Evolutionary conservation across 1,140 invertebrate species (phyloP).

Genomic region (Hypothenemus hampei): DNA sequence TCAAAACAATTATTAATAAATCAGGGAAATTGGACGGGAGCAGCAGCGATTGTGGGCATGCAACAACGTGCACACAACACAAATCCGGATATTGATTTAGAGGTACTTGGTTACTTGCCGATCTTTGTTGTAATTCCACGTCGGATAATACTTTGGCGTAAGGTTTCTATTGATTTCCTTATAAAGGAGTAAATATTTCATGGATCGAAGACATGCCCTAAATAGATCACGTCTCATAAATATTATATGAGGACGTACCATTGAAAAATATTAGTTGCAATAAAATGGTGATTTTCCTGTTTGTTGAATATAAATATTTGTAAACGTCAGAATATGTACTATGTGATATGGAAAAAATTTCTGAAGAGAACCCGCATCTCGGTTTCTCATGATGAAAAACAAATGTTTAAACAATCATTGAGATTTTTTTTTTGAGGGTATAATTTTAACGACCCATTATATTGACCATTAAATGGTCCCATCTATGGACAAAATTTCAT

Average conservation of each 20-base stretch:
- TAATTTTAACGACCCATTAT: slow-evolving; percentile 1
- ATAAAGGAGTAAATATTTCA: slow-evolving; percentile 16
- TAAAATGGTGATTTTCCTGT: slow-evolving; percentile 7
- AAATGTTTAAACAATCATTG: too few species aligned
- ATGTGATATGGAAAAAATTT: too few species aligned
- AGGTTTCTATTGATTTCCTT: not conserved
- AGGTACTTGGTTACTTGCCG: too few species aligned
- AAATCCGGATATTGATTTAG: slow-evolving; percentile 13
- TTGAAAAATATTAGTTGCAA: not conserved
- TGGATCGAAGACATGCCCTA: slow-evolving; percentile 16
- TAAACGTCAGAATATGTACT: not conserved
- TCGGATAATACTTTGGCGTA: not conserved
- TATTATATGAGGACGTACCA: not conserved
- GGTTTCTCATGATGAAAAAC: too few species aligned
- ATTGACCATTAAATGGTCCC: not conserved
- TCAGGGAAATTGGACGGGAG: slow-evolving; percentile 22
- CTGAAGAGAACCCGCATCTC: too few species aligned
- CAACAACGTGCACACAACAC: not conserved
- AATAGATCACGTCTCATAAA: slow-evolving; percentile 8
- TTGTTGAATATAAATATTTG: not conserved
- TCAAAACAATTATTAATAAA: slow-evolving; percentile 38
- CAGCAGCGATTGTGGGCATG: slow-evolving; percentile 18
- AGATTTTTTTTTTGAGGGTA: too few species aligned
- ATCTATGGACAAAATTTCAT: slow-evolving; percentile 7
- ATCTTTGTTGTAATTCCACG: not conserved